These are phyloP conservation scores for Bombus picipes DNA, from an alignment of 1,140 invertebrate species.

Conservation along the genomic window DNA sequence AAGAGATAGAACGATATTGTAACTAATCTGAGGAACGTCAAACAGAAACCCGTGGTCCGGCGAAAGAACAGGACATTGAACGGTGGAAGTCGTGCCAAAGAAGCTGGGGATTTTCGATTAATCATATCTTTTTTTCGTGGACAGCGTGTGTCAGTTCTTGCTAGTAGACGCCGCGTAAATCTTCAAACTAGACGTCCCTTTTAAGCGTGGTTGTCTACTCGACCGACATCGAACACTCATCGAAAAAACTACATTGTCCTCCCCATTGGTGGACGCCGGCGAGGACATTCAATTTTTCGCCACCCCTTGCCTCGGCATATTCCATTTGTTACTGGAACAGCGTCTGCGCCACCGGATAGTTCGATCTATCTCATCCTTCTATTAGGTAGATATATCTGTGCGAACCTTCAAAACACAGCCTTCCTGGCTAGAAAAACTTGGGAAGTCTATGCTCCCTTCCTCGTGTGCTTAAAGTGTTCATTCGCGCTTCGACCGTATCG, in stretches of 20 bases:
- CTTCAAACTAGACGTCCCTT: conserved; percentile 53
- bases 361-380: neutral
- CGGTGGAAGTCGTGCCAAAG: conserved; percentile 40
- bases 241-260: conserved; percentile 26
- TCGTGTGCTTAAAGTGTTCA: neutral
- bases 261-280: neutral
- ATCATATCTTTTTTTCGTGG: conserved; percentile 48
- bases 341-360: neutral
- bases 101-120: conserved; percentile 54
- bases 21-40: neutral
- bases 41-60: no score
- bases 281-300: conserved; percentile 31
- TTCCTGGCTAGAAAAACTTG: no score
- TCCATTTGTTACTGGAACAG: conserved; percentile 15
- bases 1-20: neutral
- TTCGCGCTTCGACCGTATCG: neutral
- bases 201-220: conserved; percentile 49
- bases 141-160: conserved; percentile 51
- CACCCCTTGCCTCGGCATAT: neutral
- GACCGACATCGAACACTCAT: conserved; percentile 38
- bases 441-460: neutral
- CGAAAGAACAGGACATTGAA: neutral
- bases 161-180: conserved; percentile 52
- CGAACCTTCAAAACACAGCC: neutral
- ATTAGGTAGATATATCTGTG: neutral